Evolutionary conservation across 2,888 invertebrate genomes (phyloP).

Genomic region (Sinotaia quadrata): DNA sequence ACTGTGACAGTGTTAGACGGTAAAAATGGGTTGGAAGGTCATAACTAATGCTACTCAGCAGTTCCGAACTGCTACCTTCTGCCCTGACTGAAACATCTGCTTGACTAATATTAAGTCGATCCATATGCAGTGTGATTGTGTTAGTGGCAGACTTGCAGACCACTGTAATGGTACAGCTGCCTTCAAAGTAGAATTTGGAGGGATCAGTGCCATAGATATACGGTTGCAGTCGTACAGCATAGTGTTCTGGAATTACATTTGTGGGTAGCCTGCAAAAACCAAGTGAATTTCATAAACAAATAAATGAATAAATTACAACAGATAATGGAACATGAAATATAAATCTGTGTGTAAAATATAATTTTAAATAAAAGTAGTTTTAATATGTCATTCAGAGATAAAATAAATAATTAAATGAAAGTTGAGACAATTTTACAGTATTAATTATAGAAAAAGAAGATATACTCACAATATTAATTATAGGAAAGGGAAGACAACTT

Average conservation of each 20-base stretch:
- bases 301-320: too few species aligned
- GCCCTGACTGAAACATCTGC: conserved; percentile 1
- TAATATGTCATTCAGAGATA: too few species aligned
- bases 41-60: background rate
- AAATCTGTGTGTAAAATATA: too few species aligned
- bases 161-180: conserved; percentile 40
- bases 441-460: too few species aligned
- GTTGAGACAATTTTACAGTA: too few species aligned
- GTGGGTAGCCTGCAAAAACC: conserved; percentile 40
- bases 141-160: conserved; percentile 71
- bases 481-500: too few species aligned
- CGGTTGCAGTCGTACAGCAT: conserved; percentile 49
- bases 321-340: too few species aligned
- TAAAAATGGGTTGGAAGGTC: background rate
- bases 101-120: conserved; percentile 10
- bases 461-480: too few species aligned
- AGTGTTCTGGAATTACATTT: conserved; percentile 44
- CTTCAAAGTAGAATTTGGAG: conserved; percentile 43
- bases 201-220: conserved; percentile 50
- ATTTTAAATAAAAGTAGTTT: too few species aligned
- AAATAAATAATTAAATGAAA: too few species aligned
- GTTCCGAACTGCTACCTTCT: background rate
- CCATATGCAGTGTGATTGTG: conserved; percentile 81
- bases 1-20: background rate
- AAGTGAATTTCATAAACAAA: too few species aligned